These are phyloP conservation scores for Tetranychus urticae DNA, from an alignment of 1,140 invertebrate genomes.

Conservation along the genomic window DNA sequence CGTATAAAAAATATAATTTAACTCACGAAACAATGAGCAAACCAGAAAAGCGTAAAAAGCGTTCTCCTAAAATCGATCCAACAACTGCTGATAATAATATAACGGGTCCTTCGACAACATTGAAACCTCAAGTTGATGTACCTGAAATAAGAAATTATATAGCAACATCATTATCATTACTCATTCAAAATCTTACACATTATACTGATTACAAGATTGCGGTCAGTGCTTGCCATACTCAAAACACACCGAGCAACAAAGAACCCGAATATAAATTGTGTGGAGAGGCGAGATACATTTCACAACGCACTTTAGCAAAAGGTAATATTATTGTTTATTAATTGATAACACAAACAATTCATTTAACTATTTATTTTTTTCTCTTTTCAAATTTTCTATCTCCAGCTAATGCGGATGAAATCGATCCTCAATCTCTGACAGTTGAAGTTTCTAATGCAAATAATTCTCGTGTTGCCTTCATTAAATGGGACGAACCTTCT, in stretches of 20 bases:
- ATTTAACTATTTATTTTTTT: constrained; percentile 4
- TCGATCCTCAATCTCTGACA: constrained; percentile 6
- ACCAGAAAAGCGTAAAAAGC: not conserved
- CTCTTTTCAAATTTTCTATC: constrained; percentile 6
- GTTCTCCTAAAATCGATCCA: not conserved
- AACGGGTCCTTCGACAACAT: not conserved
- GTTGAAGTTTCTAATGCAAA: constrained; percentile 14
- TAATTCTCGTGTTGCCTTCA: constrained; percentile 18
- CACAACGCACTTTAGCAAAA: constrained; percentile 16
- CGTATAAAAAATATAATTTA: constrained; percentile 28
- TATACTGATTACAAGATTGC: constrained; percentile 26
- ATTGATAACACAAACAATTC: not conserved
- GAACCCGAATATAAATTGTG: constrained; percentile 14
- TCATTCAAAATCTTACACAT: constrained; percentile 20
- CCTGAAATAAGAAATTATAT: not conserved
- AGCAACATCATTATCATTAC: not conserved
- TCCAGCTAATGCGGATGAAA: constrained; percentile 10
- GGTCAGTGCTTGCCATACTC: constrained; percentile 17
- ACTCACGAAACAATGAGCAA: constrained; percentile 11
- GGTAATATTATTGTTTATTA: constrained; percentile 12
- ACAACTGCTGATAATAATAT: not conserved
- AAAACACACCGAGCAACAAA: too few relatives aligned
- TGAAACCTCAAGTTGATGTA: not conserved
- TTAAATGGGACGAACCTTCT: constrained; percentile 48
- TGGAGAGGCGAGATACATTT: constrained; percentile 19